Conservation (phyloP, 1,140 invertebrate genomes). For the Lasioglossum baleicum region DNA sequence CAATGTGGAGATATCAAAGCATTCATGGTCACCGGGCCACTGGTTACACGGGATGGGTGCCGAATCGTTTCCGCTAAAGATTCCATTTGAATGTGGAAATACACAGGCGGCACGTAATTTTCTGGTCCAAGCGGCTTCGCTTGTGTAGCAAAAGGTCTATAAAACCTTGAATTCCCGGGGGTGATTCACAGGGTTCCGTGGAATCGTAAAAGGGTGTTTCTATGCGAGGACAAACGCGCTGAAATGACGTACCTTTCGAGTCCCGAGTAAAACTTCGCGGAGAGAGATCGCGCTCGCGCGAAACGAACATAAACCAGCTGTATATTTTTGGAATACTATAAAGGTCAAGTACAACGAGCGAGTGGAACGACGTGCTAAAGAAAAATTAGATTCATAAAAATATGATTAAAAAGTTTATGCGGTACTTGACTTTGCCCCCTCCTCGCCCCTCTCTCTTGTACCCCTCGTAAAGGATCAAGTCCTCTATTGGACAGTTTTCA, state of each 20-base stretch:
- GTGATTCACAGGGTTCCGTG: conserved; percentile 54
- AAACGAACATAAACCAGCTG: conserved; percentile 29
- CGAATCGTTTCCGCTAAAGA: conserved; percentile 56
- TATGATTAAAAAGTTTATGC: conserved; percentile 37
- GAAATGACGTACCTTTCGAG: conserved; percentile 48
- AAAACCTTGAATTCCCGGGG: conserved; percentile 59
- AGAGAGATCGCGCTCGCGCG: conserved; percentile 3
- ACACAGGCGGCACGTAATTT: conserved; percentile 57
- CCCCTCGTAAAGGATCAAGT: background rate
- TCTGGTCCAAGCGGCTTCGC: conserved; percentile 50
- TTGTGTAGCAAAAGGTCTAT: conserved; percentile 57
- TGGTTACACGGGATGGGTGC: conserved; percentile 3
- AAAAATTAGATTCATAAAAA: conserved; percentile 34
- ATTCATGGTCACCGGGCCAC: background rate
- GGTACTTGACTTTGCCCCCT: background rate
- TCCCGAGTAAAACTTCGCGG: conserved; percentile 29
- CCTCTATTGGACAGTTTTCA: background rate
- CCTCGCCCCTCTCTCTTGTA: no score
- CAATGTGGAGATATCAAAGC: background rate
- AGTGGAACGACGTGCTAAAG: background rate
- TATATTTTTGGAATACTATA: conserved; percentile 46
- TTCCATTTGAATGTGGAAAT: conserved; percentile 56
- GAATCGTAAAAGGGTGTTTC: conserved; percentile 64
- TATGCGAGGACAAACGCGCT: conserved; percentile 58
- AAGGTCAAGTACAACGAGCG: conserved; percentile 30